A percentile compares a stretch with the other conserved stretches of the same genome.
phyloP scores from a whole-genome alignment of 1,140 invertebrate species.

The Anadara kagoshimensis region DNA sequence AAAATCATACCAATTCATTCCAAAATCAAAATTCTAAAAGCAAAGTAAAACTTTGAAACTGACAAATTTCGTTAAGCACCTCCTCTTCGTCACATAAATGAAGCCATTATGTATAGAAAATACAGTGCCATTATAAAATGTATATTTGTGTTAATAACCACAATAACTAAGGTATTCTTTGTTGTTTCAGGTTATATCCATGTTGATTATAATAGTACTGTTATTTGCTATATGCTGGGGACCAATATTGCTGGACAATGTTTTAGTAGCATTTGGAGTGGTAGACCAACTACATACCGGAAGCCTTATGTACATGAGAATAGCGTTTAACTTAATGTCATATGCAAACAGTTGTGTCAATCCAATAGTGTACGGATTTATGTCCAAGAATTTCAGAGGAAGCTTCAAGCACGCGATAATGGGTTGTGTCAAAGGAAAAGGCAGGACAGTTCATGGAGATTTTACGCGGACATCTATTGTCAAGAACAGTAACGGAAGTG shows the following conservation, averaged over 20 bases:
- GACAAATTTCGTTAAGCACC: too few relatives aligned
- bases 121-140: too few relatives aligned
- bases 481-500: too few relatives aligned
- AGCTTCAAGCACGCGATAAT: conserved; percentile 40
- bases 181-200: conserved; percentile 74
- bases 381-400: conserved; percentile 79
- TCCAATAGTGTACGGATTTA: conserved; percentile 86
- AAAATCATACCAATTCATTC: too few relatives aligned
- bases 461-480: too few relatives aligned
- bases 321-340: conserved; percentile 79
- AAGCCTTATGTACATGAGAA: conserved; percentile 79
- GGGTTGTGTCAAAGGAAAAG: conserved; percentile 14
- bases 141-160: background rate
- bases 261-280: conserved; percentile 76
- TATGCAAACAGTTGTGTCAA: conserved; percentile 81
- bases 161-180: background rate
- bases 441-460: too few relatives aligned
- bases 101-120: too few relatives aligned
- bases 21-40: too few relatives aligned
- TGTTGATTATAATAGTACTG: conserved; percentile 75
- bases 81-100: too few relatives aligned
- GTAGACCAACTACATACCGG: conserved; percentile 76
- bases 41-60: too few relatives aligned
- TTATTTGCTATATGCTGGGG: conserved; percentile 77
- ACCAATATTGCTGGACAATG: conserved; percentile 71